Conservation (phyloP, 2,797 vertebrate species). For the Leptatherina wallacei region DNA sequence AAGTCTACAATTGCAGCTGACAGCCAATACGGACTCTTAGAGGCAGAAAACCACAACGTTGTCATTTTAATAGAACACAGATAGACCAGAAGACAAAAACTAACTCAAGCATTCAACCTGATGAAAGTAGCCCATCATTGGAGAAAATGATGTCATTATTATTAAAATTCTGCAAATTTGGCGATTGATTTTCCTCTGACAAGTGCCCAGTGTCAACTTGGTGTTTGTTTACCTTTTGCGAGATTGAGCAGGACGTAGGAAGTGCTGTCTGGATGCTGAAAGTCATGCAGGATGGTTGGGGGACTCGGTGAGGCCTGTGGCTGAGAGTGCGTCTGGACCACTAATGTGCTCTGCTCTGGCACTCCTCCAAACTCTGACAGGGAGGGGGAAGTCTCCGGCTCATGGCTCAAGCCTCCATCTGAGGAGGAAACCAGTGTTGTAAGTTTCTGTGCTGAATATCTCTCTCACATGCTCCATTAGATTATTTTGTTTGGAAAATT, state of each 20-base stretch:
- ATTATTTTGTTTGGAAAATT: neutral
- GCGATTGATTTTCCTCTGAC: neutral
- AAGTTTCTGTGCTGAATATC: neutral
- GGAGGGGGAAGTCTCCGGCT: constrained; percentile 78
- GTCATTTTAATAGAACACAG: neutral
- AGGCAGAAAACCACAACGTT: neutral
- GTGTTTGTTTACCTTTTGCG: constrained; percentile 88
- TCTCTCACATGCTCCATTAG: rapidly evolving
- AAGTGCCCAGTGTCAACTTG: neutral
- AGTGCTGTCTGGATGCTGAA: constrained; percentile 92
- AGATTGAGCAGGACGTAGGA: constrained; percentile 97
- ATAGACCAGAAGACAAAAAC: neutral
- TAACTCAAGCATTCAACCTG: neutral
- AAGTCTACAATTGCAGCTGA: neutral
- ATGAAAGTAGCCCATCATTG: neutral
- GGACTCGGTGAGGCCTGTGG: constrained; percentile 78
- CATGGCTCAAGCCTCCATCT: constrained; percentile 90
- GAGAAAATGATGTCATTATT: neutral
- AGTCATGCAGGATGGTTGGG: constrained; percentile 88
- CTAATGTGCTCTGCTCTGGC: constrained; percentile 82
- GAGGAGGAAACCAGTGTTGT: constrained; percentile 27
- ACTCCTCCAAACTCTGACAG: constrained; percentile 83
- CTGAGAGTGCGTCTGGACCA: constrained; percentile 86
- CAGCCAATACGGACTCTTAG: neutral
- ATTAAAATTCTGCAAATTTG: neutral